phyloP scores from a whole-genome alignment of 2,113 vertebrate species.

The Formicarius rufipectus region DNA sequence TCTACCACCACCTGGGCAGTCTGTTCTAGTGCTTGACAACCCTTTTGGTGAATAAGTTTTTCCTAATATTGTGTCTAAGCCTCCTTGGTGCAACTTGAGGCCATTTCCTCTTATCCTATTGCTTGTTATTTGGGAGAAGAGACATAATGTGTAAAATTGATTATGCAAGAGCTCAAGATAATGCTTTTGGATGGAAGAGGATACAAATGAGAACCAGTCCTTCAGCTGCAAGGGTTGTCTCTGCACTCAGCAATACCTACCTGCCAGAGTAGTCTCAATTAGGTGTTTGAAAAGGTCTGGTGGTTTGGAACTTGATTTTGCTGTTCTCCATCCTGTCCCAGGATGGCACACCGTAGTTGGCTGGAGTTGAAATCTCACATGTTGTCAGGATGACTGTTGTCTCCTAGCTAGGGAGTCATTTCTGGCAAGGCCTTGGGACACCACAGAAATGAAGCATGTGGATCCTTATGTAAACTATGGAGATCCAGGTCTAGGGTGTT shows the following conservation, averaged over 20 bases:
- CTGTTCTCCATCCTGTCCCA: background rate
- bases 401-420: background rate
- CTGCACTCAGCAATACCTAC: background rate
- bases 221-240: background rate
- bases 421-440: background rate
- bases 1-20: background rate
- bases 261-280: background rate
- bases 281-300: background rate
- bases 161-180: background rate
- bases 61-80: background rate
- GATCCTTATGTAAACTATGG: background rate
- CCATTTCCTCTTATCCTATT: background rate
- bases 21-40: background rate
- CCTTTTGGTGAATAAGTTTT: background rate
- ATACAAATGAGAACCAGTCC: background rate
- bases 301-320: background rate
- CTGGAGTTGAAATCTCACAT: background rate
- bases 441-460: background rate
- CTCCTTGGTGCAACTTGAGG: accelerated
- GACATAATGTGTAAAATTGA: accelerated
- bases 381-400: background rate
- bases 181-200: background rate
- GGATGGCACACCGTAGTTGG: background rate
- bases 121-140: background rate
- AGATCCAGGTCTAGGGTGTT: background rate